Conservation (phyloP, 2,113 vertebrate species). For the Indri indri region DNA sequence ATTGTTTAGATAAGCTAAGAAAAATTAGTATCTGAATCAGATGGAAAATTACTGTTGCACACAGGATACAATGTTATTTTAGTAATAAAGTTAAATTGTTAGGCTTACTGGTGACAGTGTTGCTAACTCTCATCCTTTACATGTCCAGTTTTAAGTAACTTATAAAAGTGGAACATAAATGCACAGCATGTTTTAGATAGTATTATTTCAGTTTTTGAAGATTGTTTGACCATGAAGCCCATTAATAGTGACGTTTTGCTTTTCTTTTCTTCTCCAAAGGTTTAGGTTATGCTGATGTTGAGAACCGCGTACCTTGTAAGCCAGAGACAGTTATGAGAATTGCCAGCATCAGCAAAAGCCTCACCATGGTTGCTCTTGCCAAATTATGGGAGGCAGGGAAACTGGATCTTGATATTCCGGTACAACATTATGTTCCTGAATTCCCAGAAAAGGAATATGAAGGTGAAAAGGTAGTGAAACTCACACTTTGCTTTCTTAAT, state of each 20-base stretch:
- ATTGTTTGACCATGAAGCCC: background rate
- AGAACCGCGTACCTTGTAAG: constrained; percentile 93
- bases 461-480: constrained; percentile 90
- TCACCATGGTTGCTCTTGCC: constrained; percentile 93
- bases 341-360: constrained; percentile 97
- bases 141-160: background rate
- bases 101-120: background rate
- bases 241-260: background rate
- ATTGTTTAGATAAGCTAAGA: constrained; percentile 44
- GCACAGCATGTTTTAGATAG: background rate
- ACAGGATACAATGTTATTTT: background rate
- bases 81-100: background rate
- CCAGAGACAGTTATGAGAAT: constrained; percentile 95
- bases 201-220: constrained; percentile 27
- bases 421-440: constrained; percentile 96
- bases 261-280: constrained; percentile 81
- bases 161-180: background rate
- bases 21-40: constrained; percentile 10
- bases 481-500: background rate
- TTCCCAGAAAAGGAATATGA: constrained; percentile 96
- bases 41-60: background rate
- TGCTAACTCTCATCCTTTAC: background rate
- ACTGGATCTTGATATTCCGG: constrained; percentile 93
- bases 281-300: constrained; percentile 94
- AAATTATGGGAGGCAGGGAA: constrained; percentile 94